Percentiles rank a stretch among this genome's conserved stretches.
Evolutionary conservation across 1,140 invertebrate genomes (phyloP).

Genomic region (Pseudomyrmex flavicornis): DNA sequence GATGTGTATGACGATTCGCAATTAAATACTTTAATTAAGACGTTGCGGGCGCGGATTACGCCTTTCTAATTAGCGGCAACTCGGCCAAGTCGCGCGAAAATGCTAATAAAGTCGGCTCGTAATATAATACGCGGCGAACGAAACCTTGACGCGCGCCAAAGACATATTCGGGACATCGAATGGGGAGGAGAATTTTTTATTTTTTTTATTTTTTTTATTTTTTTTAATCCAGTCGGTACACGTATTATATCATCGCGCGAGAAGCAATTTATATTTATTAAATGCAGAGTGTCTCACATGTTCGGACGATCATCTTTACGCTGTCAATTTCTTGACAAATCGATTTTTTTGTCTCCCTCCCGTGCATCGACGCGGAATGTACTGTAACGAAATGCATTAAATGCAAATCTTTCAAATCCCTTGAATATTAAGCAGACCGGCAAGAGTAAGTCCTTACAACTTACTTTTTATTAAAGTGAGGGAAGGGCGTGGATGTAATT

Average conservation of each 20-base stretch:
- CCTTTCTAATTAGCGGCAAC: not conserved
- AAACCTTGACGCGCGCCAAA: not conserved
- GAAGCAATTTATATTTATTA: too few relatives aligned
- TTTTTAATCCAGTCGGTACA: too few relatives aligned
- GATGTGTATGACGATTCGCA: not conserved
- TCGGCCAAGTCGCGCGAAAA: not conserved
- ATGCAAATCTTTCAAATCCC: too few relatives aligned
- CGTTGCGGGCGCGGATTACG: not conserved
- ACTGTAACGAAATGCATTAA: too few relatives aligned
- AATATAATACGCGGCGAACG: not conserved
- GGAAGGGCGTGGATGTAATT: too few relatives aligned
- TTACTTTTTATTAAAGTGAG: too few relatives aligned
- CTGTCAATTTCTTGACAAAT: not conserved
- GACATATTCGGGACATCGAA: not conserved
- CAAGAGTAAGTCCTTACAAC: too few relatives aligned
- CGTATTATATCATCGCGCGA: too few relatives aligned
- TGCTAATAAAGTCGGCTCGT: not conserved
- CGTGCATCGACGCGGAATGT: too few relatives aligned
- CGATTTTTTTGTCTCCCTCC: too few relatives aligned
- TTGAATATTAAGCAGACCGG: too few relatives aligned
- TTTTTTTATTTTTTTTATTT: not conserved
- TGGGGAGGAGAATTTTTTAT: not conserved
- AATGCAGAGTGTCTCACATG: too few relatives aligned
- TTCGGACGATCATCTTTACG: not conserved
- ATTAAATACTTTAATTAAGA: conserved; percentile 66